Conservation (phyloP, 2,113 vertebrate species). For the Dryoscopus gambensis region DNA sequence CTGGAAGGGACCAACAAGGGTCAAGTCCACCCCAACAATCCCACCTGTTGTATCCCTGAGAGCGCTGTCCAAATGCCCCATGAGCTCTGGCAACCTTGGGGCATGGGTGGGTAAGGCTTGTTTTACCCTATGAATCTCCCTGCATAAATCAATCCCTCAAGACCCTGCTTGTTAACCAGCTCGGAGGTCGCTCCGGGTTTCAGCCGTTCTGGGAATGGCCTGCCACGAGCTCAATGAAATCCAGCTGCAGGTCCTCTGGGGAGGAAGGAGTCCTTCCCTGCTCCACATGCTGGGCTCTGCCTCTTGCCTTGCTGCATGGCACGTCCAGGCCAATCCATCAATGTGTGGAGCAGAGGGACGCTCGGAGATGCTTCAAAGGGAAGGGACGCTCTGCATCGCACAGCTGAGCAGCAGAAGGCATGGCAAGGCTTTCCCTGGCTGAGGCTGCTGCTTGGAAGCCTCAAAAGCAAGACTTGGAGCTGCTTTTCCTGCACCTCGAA, state of each 20-base stretch:
- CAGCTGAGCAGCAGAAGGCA: not conserved
- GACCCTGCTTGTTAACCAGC: not conserved
- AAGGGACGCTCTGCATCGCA: not conserved
- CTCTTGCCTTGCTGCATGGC: not conserved
- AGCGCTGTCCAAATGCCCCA: too few species aligned
- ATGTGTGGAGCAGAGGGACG: not conserved
- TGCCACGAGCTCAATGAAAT: not conserved
- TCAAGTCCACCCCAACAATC: too few species aligned
- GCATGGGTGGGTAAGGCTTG: not conserved
- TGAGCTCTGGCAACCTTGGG: not conserved
- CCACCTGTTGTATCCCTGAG: too few species aligned
- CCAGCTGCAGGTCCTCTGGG: not conserved
- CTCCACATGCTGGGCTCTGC: fast-evolving
- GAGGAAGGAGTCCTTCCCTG: not conserved
- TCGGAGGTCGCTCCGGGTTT: not conserved
- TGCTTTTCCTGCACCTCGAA: not conserved
- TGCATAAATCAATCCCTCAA: not conserved
- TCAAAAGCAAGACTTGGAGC: too few species aligned
- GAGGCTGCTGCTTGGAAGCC: not conserved
- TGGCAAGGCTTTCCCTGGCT: not conserved
- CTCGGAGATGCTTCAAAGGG: not conserved
- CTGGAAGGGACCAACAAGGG: too few species aligned
- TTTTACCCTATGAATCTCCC: not conserved
- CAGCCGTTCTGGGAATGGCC: not conserved
- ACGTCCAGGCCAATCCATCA: not conserved